These are phyloP conservation scores for Drosophila tristis DNA, from an alignment of 1,140 invertebrate genomes.

Conservation along the genomic window DNA sequence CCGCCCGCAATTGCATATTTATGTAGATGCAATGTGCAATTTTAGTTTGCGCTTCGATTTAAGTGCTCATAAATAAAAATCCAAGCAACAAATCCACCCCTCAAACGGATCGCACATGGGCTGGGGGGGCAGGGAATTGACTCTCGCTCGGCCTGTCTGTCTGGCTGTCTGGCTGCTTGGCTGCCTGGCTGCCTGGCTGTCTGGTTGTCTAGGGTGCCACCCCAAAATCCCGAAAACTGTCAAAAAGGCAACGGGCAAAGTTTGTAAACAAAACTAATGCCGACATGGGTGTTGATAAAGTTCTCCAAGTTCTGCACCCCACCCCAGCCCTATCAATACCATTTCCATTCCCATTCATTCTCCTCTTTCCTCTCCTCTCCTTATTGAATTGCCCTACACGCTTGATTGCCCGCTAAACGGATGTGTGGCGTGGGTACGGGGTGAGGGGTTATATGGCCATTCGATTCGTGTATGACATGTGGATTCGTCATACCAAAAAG, in stretches of 20 bases:
- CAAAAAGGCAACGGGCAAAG: constrained; percentile 80
- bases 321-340: constrained; percentile 1
- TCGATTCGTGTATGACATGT: constrained; percentile 69
- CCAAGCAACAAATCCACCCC: constrained; percentile 27
- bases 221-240: constrained; percentile 45
- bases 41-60: constrained; percentile 80
- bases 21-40: constrained; percentile 77
- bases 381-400: constrained; percentile 83
- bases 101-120: background rate
- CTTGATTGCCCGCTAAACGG: constrained; percentile 84
- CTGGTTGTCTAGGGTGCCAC: background rate
- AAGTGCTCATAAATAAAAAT: constrained; percentile 84
- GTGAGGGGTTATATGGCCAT: constrained; percentile 16
- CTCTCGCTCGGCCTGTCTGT: no score
- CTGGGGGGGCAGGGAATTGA: background rate
- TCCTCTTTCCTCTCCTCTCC: constrained; percentile 8
- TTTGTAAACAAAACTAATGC: constrained; percentile 84
- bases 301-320: constrained; percentile 58
- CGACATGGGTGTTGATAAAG: constrained; percentile 84
- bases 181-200: no score
- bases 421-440: constrained; percentile 36
- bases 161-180: no score
- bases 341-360: constrained; percentile 1
- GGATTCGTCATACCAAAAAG: constrained; percentile 82
- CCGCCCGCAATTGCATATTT: constrained; percentile 82